Base-by-base conservation (phyloP, 2,888 invertebrate species). In the Baronia brevicornis region DNA sequence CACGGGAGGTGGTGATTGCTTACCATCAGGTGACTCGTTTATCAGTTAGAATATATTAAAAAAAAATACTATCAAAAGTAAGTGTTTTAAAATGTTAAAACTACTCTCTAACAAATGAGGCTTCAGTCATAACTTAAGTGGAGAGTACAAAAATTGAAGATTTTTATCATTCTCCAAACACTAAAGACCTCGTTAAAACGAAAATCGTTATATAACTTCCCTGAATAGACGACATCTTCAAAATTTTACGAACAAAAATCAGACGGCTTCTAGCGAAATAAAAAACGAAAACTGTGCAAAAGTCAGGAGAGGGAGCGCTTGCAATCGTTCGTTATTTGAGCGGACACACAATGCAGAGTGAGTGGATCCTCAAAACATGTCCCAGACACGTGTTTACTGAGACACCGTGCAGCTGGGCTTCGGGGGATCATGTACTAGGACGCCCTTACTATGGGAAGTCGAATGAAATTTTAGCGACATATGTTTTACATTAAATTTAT, bases 321-420 rank as follows among this genome's bases (percentile, higher is more conserved):
- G 41, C 38, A 35, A 43, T 45, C 43, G 40, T 38, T 39, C 29
- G 44, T 43, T 44, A 44, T 44, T 43, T 39, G 43, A 37, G 28
- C 34, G 33, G 9, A 36, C 35, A 36, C 38, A 39, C 30, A 39
- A 19, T 27, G 28, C 15, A 41, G 33, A 40, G 22, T 28, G 33
- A 31, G 32, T 32, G 32, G 33, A 31, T 37, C 28, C 38, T 35
- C 44, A 39, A 41, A 46, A 46, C 43, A 46, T 43, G 44, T 39
- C 43, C 32, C 39, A 39, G 46, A 48, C 53, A 54, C 48, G 40
- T 61, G 60, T 60, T 62, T 59, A 42, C 55, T 44, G 47, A 60
- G 47, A 44, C 49, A 39, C 38, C 42, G 41, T 44, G 46, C 56
- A 56, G 52, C 59, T 54, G 49, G 49, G 48, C 52, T 51, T 43